Evolutionary conservation across 2,888 invertebrate species (phyloP).

Genomic region (Anodontia alba): DNA sequence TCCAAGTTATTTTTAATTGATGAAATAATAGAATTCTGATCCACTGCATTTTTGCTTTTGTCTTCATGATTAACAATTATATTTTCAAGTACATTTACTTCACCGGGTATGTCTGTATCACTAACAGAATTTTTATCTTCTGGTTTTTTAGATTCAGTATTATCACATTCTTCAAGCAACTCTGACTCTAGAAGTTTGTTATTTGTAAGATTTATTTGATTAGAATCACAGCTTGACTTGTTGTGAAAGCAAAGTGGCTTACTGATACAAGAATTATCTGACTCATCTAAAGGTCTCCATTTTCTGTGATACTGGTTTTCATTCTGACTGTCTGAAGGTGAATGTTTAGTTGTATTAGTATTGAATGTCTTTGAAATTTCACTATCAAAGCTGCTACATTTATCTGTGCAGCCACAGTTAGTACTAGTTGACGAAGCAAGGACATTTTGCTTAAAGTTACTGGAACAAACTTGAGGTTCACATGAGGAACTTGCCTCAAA

Average conservation of each 20-base stretch:
- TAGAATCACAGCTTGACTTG: not conserved
- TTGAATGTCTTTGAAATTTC: not conserved
- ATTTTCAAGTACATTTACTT: not conserved
- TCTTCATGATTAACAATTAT: not conserved
- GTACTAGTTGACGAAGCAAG: not conserved
- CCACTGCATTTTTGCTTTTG: not conserved
- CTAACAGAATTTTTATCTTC: no score
- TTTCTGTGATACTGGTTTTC: not conserved
- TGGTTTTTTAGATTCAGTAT: not conserved
- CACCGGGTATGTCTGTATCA: not conserved
- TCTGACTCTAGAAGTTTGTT: not conserved
- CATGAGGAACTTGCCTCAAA: slow-evolving; percentile 1
- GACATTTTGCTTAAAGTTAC: not conserved
- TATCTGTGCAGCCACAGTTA: not conserved
- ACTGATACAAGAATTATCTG: not conserved
- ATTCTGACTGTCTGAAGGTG: not conserved
- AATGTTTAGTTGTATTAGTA: not conserved
- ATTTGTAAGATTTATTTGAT: not conserved
- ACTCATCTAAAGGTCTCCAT: slow-evolving; percentile 7
- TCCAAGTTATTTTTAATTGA: no score
- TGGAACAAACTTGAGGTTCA: not conserved
- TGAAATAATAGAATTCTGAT: no score
- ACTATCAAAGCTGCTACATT: not conserved
- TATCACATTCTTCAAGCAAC: not conserved
- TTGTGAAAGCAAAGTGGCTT: not conserved